Evolutionary conservation across 2,888 invertebrate species (phyloP).

Genomic region (Hydraecia micacea): DNA sequence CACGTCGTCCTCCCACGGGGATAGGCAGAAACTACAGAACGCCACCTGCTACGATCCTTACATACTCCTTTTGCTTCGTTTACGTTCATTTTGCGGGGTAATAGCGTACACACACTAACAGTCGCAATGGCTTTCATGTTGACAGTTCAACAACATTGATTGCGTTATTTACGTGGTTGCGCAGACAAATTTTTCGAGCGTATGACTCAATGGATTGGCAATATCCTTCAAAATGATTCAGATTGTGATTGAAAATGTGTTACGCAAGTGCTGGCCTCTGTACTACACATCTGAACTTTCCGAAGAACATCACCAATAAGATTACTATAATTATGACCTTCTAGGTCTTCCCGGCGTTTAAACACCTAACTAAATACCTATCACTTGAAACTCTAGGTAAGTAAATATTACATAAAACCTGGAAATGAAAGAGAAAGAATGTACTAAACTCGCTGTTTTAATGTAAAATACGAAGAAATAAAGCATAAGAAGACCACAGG

Average conservation of each 20-base stretch:
- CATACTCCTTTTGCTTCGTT: not conserved
- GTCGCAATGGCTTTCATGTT: not conserved
- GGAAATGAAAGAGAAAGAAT: not conserved
- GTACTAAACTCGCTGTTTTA: not conserved
- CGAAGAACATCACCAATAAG: not conserved
- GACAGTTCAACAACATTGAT: too few species aligned
- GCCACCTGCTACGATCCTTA: not conserved
- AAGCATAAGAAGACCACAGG: not conserved
- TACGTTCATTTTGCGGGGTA: not conserved
- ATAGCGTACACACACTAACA: not conserved
- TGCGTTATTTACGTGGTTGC: too few species aligned
- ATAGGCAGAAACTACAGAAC: not conserved
- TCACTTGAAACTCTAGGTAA: slow-evolving; percentile 26
- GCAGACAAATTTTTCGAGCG: too few species aligned
- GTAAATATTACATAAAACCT: not conserved
- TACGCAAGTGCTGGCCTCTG: too few species aligned
- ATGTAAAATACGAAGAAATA: not conserved
- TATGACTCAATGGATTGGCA: too few species aligned
- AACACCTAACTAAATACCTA: not conserved
- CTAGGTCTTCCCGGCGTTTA: too few species aligned
- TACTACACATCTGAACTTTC: not conserved
- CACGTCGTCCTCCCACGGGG: too few species aligned
- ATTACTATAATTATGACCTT: not conserved
- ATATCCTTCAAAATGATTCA: too few species aligned
- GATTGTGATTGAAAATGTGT: too few species aligned